These are phyloP conservation scores for Scaptomyza graminum DNA, from an alignment of 1,140 invertebrate genomes.

Conservation along the genomic window DNA sequence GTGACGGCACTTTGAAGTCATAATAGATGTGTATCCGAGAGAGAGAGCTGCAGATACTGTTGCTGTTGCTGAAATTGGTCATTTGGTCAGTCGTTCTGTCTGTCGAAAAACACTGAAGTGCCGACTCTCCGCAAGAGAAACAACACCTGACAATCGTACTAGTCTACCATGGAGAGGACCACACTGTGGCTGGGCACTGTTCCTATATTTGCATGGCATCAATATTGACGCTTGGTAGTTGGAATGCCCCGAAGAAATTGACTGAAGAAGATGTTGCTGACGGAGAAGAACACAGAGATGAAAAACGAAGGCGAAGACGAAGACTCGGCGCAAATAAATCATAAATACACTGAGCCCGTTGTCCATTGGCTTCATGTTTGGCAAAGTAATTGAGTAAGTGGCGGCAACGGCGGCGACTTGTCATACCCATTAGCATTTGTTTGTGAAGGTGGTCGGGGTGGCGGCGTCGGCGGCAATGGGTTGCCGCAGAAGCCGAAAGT, in stretches of 20 bases:
- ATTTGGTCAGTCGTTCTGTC: conserved; percentile 9
- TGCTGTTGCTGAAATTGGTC: neutral
- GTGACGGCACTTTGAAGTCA: conserved; percentile 79
- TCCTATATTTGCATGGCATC: conserved; percentile 65
- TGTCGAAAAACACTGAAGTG: conserved; percentile 46
- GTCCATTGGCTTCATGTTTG: conserved; percentile 63
- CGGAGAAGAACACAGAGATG: conserved; percentile 6
- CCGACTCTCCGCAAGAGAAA: conserved; percentile 40
- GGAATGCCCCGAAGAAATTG: conserved; percentile 48
- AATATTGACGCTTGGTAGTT: conserved; percentile 76
- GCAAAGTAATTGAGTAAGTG: conserved; percentile 82
- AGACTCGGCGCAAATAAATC: conserved; percentile 69
- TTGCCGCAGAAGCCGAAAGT: conserved; percentile 75
- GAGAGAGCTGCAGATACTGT: conserved; percentile 13
- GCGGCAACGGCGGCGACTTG: conserved; percentile 57
- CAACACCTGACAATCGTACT: conserved; percentile 61
- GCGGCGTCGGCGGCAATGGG: neutral
- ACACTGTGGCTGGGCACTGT: conserved; percentile 47
- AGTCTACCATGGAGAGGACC: conserved; percentile 29
- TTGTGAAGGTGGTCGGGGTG: conserved; percentile 64
- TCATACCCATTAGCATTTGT: conserved; percentile 82
- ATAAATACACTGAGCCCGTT: conserved; percentile 72
- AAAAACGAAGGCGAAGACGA: neutral
- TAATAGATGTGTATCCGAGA: conserved; percentile 66
- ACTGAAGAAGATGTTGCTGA: conserved; percentile 39